phyloP scores from a whole-genome alignment of 2,113 vertebrate genomes.

The Vanacampus margaritifer region DNA sequence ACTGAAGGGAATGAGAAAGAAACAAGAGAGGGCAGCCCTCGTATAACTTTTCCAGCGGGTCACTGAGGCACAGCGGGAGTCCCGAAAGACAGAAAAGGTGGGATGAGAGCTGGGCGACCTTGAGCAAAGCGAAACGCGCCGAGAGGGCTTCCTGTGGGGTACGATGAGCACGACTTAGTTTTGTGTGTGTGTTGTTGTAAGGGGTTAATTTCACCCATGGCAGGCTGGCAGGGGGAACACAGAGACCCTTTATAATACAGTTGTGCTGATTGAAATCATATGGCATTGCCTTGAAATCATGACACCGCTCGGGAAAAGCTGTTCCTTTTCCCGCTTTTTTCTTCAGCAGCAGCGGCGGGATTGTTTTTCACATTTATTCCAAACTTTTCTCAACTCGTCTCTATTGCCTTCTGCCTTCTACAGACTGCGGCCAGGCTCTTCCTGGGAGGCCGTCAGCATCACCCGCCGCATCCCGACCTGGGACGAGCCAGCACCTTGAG shows the following conservation, averaged over 20 bases:
- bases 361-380: conserved; percentile 9
- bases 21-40: conserved; percentile 33
- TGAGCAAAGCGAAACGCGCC: not conserved
- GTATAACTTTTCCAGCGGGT: conserved; percentile 21
- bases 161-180: conserved; percentile 5
- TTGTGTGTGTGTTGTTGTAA: conserved; percentile 31
- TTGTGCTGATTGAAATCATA: conserved; percentile 69
- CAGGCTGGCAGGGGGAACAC: conserved; percentile 60
- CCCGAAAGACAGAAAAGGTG: conserved; percentile 13
- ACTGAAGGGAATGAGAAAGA: conserved; percentile 31
- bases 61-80: conserved; percentile 6
- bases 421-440: conserved; percentile 23
- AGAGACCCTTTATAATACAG: conserved; percentile 61
- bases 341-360: not conserved
- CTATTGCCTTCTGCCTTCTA: conserved; percentile 8
- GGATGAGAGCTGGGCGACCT: conserved; percentile 1
- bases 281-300: conserved; percentile 58
- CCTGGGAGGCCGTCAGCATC: conserved; percentile 8
- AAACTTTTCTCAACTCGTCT: not conserved
- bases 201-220: conserved; percentile 61
- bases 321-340: conserved; percentile 2
- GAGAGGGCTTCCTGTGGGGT: not conserved
- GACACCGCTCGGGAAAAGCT: conserved; percentile 39
- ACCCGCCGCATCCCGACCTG: conserved; percentile 3
- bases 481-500: conserved; percentile 22